These are phyloP conservation scores for Chironomus striatipennis DNA, from an alignment of 1,140 invertebrate species.

Conservation along the genomic window DNA sequence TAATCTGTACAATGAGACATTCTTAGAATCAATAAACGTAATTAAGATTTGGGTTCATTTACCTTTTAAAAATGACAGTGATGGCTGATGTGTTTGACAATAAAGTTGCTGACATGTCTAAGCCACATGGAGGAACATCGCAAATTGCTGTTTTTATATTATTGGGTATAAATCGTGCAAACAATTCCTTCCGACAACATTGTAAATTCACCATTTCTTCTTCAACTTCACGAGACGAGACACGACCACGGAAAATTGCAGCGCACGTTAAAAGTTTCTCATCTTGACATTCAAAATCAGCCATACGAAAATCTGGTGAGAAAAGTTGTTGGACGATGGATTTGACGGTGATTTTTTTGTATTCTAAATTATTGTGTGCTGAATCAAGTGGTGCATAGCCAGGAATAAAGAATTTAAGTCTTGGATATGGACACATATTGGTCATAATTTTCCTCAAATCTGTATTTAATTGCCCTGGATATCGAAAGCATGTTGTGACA, in stretches of 20 bases:
- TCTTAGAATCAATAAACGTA: too few relatives aligned
- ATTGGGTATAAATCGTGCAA: constrained; percentile 72
- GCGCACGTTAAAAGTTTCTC: constrained; percentile 52
- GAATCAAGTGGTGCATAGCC: constrained; percentile 61
- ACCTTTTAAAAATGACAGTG: not conserved
- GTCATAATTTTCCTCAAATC: constrained; percentile 66
- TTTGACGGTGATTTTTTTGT: constrained; percentile 56
- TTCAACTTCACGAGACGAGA: constrained; percentile 52
- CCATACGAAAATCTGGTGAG: constrained; percentile 69
- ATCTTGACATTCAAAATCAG: constrained; percentile 51
- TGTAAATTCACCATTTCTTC: constrained; percentile 62
- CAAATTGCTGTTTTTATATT: constrained; percentile 66
- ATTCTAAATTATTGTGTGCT: constrained; percentile 51
- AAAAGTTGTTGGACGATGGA: constrained; percentile 74
- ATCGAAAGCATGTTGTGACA: constrained; percentile 64
- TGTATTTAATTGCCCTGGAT: constrained; percentile 66
- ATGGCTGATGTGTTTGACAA: constrained; percentile 67
- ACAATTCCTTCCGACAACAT: constrained; percentile 64
- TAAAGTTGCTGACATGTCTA: constrained; percentile 62
- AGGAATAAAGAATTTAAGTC: constrained; percentile 74
- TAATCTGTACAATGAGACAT: not conserved
- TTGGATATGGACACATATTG: constrained; percentile 69
- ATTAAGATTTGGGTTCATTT: too few relatives aligned
- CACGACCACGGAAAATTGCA: constrained; percentile 63
- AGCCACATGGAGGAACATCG: constrained; percentile 56